Base-by-base conservation (phyloP, 2,113 vertebrate genomes). In the Aviceda subcristata region DNA sequence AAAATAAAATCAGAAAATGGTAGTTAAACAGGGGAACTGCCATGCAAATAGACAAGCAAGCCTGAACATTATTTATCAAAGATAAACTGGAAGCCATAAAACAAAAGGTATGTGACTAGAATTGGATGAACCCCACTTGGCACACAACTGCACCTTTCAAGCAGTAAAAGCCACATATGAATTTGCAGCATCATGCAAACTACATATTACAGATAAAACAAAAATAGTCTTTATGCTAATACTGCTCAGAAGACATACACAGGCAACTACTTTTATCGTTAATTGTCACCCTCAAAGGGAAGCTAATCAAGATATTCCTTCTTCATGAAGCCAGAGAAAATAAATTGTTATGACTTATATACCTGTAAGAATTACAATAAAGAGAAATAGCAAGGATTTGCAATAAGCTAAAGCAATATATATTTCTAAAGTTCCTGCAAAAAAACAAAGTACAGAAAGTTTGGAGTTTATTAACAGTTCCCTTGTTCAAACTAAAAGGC, bases 401-500 rank as follows among this genome's bases (percentile, higher is more conserved):
- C 55, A 93, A 22, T 30, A 86, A 88, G n/a, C 23, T 55, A 57
- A 90, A 92, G n/a, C 22, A 80, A 18, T 27, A 66, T 4, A 0
- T 32, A 38, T 50, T 92, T 76, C n/a, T 62, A 50, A 62, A 8
- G 26, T 24, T 92, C 45, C 63, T 62, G n/a, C 13, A 80, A 86
- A 83, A 83, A 87, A 66, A 24, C 21, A 75, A 95, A 89, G 27
- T 48, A 71, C 11, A 48, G 41, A 9, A 56, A 74, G 75, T 38
- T 15, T 77, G 71, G 75, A 85, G 39, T 39, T 93, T 24, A 73
- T 82, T 66, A 95, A 82, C 81, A 93, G 34, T 87, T 96, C 72
- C 81, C 66, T 79, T 75, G 87, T 90, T 96, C 92, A 95, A 90
- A 62, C 78, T 86, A 86, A 88, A 92, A 95, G 66, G 83, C 56